These are phyloP conservation scores for Agriopis leucophaearia DNA, from an alignment of 2,888 invertebrate species.

Conservation along the genomic window DNA sequence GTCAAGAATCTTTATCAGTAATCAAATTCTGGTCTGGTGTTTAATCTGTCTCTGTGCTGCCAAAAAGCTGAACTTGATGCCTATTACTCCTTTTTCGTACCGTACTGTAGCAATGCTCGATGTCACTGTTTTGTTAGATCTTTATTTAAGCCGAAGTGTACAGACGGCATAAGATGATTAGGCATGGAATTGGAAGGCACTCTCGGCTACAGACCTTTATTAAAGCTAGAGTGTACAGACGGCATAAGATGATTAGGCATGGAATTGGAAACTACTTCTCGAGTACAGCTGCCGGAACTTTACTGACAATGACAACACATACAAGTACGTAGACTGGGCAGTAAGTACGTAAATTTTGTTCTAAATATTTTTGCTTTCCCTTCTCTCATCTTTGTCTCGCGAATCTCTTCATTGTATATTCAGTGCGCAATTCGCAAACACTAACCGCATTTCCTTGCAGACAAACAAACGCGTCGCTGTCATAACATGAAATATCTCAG, in stretches of 20 bases:
- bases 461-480: conserved; percentile 20
- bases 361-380: conserved; percentile 17
- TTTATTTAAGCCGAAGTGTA: neutral
- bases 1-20: no score
- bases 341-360: neutral
- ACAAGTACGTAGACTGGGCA: neutral
- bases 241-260: conserved; percentile 7
- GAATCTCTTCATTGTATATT: conserved; percentile 29
- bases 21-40: no score
- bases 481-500: conserved; percentile 21
- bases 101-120: no score
- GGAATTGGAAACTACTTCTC: conserved; percentile 5
- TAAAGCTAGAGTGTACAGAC: no score
- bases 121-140: neutral
- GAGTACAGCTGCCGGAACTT: conserved; percentile 4
- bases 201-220: no score
- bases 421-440: conserved; percentile 28
- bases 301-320: neutral
- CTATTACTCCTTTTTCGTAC: no score
- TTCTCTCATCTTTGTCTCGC: conserved; percentile 22
- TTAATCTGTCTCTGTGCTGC: no score
- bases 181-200: neutral
- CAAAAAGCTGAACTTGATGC: no score
- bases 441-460: conserved; percentile 20
- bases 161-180: neutral